A percentile compares a stretch with the other conserved stretches of the same genome.
phyloP scores from a whole-genome alignment of 2,888 invertebrate species.

The Therioaphis trifolii region DNA sequence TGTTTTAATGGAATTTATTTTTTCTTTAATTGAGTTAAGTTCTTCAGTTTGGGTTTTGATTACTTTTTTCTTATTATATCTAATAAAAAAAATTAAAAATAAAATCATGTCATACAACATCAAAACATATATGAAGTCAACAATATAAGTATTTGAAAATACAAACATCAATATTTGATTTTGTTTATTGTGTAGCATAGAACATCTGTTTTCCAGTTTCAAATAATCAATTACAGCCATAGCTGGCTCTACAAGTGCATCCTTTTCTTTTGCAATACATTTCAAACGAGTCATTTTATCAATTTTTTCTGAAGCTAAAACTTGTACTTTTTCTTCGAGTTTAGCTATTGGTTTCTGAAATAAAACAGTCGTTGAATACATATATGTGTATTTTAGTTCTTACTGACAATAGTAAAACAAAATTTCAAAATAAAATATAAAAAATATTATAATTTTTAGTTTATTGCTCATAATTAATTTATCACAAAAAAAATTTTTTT shows the following conservation, averaged over 20 bases:
- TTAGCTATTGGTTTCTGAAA: slow-evolving; percentile 80
- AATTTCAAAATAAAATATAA: too few relatives aligned
- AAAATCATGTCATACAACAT: neutral
- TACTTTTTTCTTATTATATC: neutral
- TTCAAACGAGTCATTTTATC: slow-evolving; percentile 88
- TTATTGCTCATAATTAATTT: too few relatives aligned
- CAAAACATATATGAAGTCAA: neutral
- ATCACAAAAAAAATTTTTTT: too few relatives aligned
- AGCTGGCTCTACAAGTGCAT: slow-evolving; percentile 82
- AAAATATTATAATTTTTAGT: too few relatives aligned
- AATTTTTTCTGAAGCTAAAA: slow-evolving; percentile 78
- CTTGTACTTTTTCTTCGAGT: slow-evolving; percentile 79
- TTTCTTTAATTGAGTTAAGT: neutral
- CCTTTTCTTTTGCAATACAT: slow-evolving; percentile 83
- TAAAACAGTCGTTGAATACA: too few relatives aligned
- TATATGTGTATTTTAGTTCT: too few relatives aligned
- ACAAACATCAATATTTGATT: slow-evolving; percentile 78
- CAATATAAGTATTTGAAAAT: slow-evolving; percentile 1
- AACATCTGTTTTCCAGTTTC: slow-evolving; percentile 81
- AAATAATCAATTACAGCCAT: slow-evolving; percentile 82
- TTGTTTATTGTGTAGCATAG: slow-evolving; percentile 78
- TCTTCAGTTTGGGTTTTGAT: neutral
- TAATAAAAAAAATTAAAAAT: slow-evolving; percentile 17
- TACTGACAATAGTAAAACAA: too few relatives aligned
- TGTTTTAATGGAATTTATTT: neutral